Conservation (phyloP, 2,797 vertebrate species). For the Parauchenoglanis ngamensis region DNA sequence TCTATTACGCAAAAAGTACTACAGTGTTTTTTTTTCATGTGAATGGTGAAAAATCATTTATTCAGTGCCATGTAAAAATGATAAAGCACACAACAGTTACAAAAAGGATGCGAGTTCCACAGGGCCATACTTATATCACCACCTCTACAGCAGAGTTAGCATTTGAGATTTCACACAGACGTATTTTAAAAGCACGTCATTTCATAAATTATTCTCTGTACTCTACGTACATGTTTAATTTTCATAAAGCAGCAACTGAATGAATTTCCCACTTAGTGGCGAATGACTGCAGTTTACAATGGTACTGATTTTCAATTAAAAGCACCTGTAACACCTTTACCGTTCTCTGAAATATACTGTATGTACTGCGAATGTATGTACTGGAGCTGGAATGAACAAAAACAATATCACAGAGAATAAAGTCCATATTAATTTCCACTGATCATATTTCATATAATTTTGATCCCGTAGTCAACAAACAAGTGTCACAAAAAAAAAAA, state of each 20-base stretch:
- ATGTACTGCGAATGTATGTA: background rate
- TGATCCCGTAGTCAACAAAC: conserved; percentile 47
- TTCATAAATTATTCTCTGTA: conserved; percentile 53
- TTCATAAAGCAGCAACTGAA: conserved; percentile 62
- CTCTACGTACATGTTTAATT: conserved; percentile 52
- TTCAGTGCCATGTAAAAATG: conserved; percentile 87
- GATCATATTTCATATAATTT: conserved; percentile 47
- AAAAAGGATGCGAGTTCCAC: conserved; percentile 64
- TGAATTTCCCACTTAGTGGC: conserved; percentile 50
- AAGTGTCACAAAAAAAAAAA: conserved; percentile 41
- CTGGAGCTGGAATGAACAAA: conserved; percentile 45
- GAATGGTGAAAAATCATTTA: conserved; percentile 77
- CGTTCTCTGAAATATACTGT: conserved; percentile 7
- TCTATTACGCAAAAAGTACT: conserved; percentile 32
- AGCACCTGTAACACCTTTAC: conserved; percentile 36
- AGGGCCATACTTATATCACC: conserved; percentile 62
- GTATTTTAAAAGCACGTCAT: conserved; percentile 45
- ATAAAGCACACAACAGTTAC: conserved; percentile 75
- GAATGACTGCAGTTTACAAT: conserved; percentile 44
- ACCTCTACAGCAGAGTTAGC: conserved; percentile 59
- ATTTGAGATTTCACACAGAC: conserved; percentile 57
- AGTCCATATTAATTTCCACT: conserved; percentile 50
- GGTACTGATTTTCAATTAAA: conserved; percentile 26
- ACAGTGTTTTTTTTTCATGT: conserved; percentile 22
- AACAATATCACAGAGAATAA: conserved; percentile 27